Conservation (phyloP, 1,140 invertebrate genomes). For the Drosophila mojavensis region DNA sequence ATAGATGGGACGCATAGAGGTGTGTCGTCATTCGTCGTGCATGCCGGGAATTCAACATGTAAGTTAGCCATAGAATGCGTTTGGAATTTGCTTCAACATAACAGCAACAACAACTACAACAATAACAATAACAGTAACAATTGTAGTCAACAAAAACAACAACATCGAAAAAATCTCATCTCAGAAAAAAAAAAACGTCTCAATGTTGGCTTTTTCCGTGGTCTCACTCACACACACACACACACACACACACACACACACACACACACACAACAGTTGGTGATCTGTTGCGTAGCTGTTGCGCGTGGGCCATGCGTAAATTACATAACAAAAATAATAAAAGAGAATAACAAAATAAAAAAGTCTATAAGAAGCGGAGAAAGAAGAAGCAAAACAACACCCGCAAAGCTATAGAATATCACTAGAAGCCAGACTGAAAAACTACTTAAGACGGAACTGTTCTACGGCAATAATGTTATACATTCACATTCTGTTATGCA, state of each 20-base stretch:
- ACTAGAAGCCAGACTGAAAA: constrained; percentile 3
- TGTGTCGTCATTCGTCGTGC: constrained; percentile 69
- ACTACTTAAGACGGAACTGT: background rate
- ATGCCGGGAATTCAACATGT: constrained; percentile 69
- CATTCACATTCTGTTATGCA: too few relatives aligned
- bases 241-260: background rate
- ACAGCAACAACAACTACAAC: background rate
- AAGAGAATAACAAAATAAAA: constrained; percentile 1
- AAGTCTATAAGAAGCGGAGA: background rate
- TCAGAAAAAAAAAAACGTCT: constrained; percentile 10
- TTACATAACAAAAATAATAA: constrained; percentile 1
- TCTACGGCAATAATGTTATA: too few relatives aligned
- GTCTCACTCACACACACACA: background rate
- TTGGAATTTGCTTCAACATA: constrained; percentile 60
- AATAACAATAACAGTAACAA: constrained; percentile 37
- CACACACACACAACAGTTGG: constrained; percentile 3
- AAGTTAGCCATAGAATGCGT: constrained; percentile 64
- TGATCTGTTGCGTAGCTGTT: constrained; percentile 20
- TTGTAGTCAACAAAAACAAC: constrained; percentile 5
- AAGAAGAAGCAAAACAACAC: constrained; percentile 6
- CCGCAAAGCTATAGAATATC: constrained; percentile 13
- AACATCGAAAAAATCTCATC: constrained; percentile 21
- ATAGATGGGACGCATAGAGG: constrained; percentile 9
- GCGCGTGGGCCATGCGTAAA: constrained; percentile 25
- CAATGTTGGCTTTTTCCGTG: constrained; percentile 18